These are phyloP conservation scores for Nyctibius grandis DNA, from an alignment of 2,797 vertebrate genomes.

Conservation along the genomic window DNA sequence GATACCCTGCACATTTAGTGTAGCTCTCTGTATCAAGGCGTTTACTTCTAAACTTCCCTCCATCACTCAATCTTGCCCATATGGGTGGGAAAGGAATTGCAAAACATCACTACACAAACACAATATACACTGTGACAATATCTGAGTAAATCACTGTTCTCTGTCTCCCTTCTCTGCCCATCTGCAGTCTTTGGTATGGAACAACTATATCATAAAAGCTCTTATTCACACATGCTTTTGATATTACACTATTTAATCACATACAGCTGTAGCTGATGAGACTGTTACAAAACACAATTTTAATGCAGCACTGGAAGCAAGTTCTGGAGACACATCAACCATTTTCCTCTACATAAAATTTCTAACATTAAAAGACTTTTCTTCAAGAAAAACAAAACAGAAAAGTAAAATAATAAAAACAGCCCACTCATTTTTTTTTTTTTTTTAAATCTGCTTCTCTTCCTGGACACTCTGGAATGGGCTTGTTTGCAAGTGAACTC, in stretches of 20 bases:
- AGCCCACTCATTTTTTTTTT: not conserved
- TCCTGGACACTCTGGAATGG: slow-evolving; percentile 44
- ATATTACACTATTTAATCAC: slow-evolving; percentile 79
- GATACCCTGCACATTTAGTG: not conserved
- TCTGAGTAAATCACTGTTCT: slow-evolving; percentile 36
- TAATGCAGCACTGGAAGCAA: slow-evolving; percentile 69
- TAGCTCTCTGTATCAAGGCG: not conserved
- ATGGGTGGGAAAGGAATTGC: not conserved
- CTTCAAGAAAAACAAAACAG: slow-evolving; percentile 7
- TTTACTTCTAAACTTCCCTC: not conserved
- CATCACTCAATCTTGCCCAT: not conserved
- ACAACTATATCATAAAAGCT: slow-evolving; percentile 72
- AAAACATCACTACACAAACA: not conserved
- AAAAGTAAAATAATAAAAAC: not conserved
- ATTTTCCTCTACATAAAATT: slow-evolving; percentile 65
- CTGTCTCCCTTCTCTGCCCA: slow-evolving; percentile 41
- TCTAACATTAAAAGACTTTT: slow-evolving; percentile 56
- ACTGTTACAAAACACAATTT: slow-evolving; percentile 75
- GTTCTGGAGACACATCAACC: slow-evolving; percentile 72
- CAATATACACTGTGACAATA: not conserved
- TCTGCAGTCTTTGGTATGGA: slow-evolving; percentile 66
- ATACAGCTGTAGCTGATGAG: slow-evolving; percentile 77
- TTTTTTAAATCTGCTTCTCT: not conserved
- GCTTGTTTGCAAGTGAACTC: slow-evolving; percentile 31
- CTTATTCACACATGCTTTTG: slow-evolving; percentile 78